phyloP scores from a whole-genome alignment of 2,113 vertebrate species.

The Bubalus kerabau region DNA sequence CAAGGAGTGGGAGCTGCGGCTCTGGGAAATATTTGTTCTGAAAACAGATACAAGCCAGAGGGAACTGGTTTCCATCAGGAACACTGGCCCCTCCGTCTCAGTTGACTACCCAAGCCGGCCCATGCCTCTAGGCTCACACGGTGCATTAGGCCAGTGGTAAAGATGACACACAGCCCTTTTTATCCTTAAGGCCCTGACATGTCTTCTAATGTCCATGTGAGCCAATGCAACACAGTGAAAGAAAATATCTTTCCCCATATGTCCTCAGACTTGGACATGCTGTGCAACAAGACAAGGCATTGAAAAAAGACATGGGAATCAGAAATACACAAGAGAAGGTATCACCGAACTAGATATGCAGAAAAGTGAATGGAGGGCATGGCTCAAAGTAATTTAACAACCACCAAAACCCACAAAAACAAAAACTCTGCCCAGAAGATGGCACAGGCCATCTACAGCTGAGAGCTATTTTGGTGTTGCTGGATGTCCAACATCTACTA shows the following conservation, averaged over 20 bases:
- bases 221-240: not conserved
- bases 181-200: not conserved
- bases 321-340: not conserved
- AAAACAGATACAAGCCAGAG: constrained; percentile 57
- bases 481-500: not conserved
- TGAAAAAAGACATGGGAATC: not conserved
- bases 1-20: constrained; percentile 92
- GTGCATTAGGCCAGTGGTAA: not conserved
- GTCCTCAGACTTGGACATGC: not conserved
- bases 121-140: not conserved
- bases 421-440: not conserved
- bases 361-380: not conserved
- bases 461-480: not conserved
- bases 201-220: not conserved
- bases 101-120: not conserved
- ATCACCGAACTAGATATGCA: not conserved
- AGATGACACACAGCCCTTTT: not conserved
- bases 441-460: not conserved
- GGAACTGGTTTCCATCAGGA: not conserved
- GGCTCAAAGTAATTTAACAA: not conserved
- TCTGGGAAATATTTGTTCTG: constrained; percentile 91
- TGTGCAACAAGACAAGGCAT: not conserved
- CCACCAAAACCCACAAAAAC: not conserved
- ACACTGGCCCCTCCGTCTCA: not conserved
- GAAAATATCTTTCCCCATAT: not conserved